Percentiles rank a stretch among this genome's conserved stretches.
These are phyloP conservation scores for Atta colombica DNA, from an alignment of 1,140 invertebrate genomes.

Conservation along the genomic window DNA sequence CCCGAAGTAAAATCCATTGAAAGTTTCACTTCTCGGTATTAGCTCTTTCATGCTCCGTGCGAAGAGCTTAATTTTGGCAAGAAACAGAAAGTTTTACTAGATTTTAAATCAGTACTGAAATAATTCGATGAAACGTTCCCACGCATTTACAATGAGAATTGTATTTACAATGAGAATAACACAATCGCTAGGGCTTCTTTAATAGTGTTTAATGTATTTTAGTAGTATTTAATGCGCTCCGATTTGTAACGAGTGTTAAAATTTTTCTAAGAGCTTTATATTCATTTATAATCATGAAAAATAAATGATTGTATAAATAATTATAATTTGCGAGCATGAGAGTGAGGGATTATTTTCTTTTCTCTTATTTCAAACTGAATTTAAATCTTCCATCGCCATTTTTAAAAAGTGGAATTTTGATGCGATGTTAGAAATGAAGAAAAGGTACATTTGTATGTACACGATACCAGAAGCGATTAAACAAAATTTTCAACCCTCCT, in stretches of 20 bases:
- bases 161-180: not conserved
- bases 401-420: not conserved
- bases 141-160: not conserved
- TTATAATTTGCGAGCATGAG: too few relatives aligned
- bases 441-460: not conserved
- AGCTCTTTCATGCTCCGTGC: not conserved
- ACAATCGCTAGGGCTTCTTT: not conserved
- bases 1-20: slow-evolving; percentile 7
- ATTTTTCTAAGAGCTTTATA: not conserved
- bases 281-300: not conserved
- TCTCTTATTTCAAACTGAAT: not conserved
- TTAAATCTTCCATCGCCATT: not conserved
- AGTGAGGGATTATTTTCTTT: not conserved
- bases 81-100: not conserved
- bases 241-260: not conserved
- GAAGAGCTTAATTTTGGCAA: slow-evolving; percentile 1
- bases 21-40: slow-evolving; percentile 36
- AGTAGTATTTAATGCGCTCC: not conserved
- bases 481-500: not conserved
- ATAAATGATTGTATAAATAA: not conserved
- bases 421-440: slow-evolving; percentile 26
- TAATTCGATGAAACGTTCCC: not conserved
- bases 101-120: slow-evolving; percentile 5
- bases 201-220: not conserved
- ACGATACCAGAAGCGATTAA: slow-evolving; percentile 29